Conservation (phyloP, 1,140 invertebrate genomes). For the Zaprionus vittiger region DNA sequence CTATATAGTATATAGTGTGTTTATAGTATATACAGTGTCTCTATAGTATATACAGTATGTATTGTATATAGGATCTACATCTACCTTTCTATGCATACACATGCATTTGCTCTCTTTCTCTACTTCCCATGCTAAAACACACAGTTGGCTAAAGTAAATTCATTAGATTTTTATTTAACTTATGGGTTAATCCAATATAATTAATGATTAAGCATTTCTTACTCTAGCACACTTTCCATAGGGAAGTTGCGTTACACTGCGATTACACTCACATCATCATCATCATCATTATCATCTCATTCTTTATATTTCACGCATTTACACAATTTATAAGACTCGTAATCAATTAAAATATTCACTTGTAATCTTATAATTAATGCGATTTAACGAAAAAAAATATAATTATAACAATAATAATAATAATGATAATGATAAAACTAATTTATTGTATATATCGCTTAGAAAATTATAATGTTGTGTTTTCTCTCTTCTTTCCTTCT, state of each 20-base stretch:
- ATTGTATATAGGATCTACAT: too few relatives aligned
- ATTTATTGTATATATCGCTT: slow-evolving; percentile 5
- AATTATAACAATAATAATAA: slow-evolving; percentile 18
- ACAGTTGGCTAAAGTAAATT: slow-evolving; percentile 49
- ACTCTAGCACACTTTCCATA: slow-evolving; percentile 16
- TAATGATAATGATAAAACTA: slow-evolving; percentile 30
- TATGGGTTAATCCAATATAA: slow-evolving; percentile 68
- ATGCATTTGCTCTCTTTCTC: not conserved
- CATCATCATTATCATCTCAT: not conserved
- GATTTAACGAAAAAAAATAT: slow-evolving; percentile 26
- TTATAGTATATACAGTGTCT: too few relatives aligned
- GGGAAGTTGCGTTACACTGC: not conserved
- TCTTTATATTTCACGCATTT: slow-evolving; percentile 23
- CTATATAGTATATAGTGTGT: not conserved
- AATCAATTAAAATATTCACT: slow-evolving; percentile 28
- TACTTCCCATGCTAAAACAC: not conserved
- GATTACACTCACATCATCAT: not conserved
- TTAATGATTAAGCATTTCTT: slow-evolving; percentile 36
- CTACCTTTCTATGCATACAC: not conserved
- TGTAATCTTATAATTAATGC: slow-evolving; percentile 29
- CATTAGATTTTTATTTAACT: slow-evolving; percentile 74
- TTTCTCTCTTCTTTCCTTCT: not conserved
- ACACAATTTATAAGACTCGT: slow-evolving; percentile 36
- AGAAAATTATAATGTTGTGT: slow-evolving; percentile 14
- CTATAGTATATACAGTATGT: too few relatives aligned